These are phyloP conservation scores for Gonatopus flavifemur DNA, from an alignment of 1,140 invertebrate species.

Conservation along the genomic window DNA sequence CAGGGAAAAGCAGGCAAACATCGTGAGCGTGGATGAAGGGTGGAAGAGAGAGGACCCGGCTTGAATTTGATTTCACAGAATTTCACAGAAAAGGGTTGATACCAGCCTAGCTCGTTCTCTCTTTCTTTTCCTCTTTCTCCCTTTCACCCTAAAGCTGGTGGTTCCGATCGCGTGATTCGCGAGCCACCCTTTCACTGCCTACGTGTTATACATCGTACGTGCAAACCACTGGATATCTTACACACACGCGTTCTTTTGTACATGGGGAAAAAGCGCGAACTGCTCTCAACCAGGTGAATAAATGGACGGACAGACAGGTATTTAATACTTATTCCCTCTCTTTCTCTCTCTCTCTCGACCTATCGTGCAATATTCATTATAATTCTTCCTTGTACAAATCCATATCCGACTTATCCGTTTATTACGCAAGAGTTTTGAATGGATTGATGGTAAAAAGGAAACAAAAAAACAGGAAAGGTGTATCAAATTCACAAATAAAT, in stretches of 20 bases:
- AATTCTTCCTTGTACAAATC: no score
- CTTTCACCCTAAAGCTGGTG: constrained; percentile 17
- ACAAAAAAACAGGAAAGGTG: no score
- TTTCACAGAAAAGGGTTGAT: constrained; percentile 55
- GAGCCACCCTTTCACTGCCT: constrained; percentile 38
- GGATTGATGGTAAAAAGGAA: no score
- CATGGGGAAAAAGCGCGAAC: not conserved
- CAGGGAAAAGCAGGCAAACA: constrained; percentile 8
- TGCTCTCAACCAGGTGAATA: constrained; percentile 6
- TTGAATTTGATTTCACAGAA: constrained; percentile 54
- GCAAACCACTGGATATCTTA: no score
- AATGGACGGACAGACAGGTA: constrained; percentile 15
- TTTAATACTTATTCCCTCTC: no score
- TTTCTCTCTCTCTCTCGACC: no score
- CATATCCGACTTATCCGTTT: no score
- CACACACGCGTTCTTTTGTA: constrained; percentile 8
- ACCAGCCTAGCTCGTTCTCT: no score
- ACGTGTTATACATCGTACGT: constrained; percentile 23
- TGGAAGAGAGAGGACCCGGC: constrained; percentile 16
- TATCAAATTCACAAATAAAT: no score
- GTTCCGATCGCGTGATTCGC: constrained; percentile 51
- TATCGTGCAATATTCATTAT: no score
- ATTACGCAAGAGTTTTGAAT: no score
- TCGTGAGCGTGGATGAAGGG: constrained; percentile 11
- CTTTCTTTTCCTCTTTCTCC: no score